Evolutionary conservation across 2,888 invertebrate genomes (phyloP).

Genomic region (Prenolepis imparis): DNA sequence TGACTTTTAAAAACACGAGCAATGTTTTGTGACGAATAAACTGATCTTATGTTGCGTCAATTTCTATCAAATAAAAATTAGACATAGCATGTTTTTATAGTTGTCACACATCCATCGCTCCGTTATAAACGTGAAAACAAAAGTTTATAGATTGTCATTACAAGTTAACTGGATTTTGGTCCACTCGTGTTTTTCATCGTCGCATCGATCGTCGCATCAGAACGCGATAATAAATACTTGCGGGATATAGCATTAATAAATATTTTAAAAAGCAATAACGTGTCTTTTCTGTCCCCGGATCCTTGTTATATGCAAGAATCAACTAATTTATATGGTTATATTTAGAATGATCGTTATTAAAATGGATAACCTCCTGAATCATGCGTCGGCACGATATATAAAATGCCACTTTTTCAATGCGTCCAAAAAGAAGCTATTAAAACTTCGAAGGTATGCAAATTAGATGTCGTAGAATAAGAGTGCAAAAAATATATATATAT

Average conservation of each 20-base stretch:
- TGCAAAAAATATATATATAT: neutral
- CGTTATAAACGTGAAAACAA: neutral
- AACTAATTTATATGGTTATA: slow-evolving; percentile 39
- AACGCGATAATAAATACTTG: slow-evolving; percentile 18
- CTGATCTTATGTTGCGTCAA: neutral
- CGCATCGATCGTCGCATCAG: neutral
- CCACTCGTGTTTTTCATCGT: neutral
- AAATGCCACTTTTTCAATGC: neutral
- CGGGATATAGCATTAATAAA: slow-evolving; percentile 6
- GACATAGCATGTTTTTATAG: neutral
- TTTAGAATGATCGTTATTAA: slow-evolving; percentile 24
- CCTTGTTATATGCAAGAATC: neutral
- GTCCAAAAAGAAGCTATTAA: neutral
- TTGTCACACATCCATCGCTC: neutral
- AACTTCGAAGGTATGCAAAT: slow-evolving; percentile 36
- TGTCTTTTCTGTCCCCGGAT: neutral
- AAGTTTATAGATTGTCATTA: neutral
- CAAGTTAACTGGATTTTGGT: neutral
- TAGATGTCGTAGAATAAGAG: neutral
- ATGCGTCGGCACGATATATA: neutral
- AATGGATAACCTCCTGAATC: slow-evolving; percentile 19
- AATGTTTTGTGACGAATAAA: slow-evolving; percentile 7
- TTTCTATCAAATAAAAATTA: slow-evolving; percentile 18
- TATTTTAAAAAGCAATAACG: slow-evolving; percentile 17
- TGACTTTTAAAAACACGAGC: slow-evolving; percentile 4